A percentile compares a stretch with the other conserved stretches of the same genome.
Conservation (phyloP, 1,140 invertebrate genomes). For the Penaeus japonicus region DNA sequence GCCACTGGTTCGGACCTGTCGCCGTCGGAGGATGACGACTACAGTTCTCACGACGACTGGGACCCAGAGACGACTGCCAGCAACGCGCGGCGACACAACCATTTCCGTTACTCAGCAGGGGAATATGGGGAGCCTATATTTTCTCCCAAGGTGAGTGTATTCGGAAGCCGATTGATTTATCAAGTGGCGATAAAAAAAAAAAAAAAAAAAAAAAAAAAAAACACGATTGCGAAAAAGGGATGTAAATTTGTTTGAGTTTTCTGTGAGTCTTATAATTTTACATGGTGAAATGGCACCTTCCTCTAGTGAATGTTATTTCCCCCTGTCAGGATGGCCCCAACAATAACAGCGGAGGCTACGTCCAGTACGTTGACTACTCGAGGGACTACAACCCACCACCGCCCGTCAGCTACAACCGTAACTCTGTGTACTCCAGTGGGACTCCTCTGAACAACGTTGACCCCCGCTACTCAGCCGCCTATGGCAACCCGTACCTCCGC, state of each 20-base stretch:
- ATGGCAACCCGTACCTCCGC: slow-evolving; percentile 70
- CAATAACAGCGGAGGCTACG: slow-evolving; percentile 67
- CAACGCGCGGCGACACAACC: slow-evolving; percentile 65
- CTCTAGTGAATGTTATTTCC: too few relatives aligned
- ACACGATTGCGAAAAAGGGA: too few relatives aligned
- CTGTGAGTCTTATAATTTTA: too few relatives aligned
- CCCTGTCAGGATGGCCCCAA: slow-evolving; percentile 32
- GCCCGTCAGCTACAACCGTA: slow-evolving; percentile 57
- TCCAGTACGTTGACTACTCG: slow-evolving; percentile 81
- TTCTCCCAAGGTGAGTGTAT: slow-evolving; percentile 19
- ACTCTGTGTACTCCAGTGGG: slow-evolving; percentile 60
- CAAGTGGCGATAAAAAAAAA: not conserved
- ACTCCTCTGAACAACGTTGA: slow-evolving; percentile 75
- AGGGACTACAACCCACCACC: slow-evolving; percentile 80
- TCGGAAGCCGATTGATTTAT: not conserved
- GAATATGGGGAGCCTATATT: slow-evolving; percentile 66
- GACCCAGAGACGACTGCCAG: slow-evolving; percentile 64
- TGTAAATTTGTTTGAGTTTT: too few relatives aligned
- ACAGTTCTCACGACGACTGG: slow-evolving; percentile 68
- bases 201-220: not conserved
- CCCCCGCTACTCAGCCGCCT: slow-evolving; percentile 84
- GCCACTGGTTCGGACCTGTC: slow-evolving; percentile 64
- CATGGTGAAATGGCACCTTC: too few relatives aligned
- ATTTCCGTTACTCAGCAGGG: slow-evolving; percentile 63
- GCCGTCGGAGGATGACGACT: slow-evolving; percentile 79